Evolutionary conservation across 2,888 invertebrate species (phyloP), one percentile per base, ranked within the genome.

Genomic region (Balanococcus diminutus): DNA sequence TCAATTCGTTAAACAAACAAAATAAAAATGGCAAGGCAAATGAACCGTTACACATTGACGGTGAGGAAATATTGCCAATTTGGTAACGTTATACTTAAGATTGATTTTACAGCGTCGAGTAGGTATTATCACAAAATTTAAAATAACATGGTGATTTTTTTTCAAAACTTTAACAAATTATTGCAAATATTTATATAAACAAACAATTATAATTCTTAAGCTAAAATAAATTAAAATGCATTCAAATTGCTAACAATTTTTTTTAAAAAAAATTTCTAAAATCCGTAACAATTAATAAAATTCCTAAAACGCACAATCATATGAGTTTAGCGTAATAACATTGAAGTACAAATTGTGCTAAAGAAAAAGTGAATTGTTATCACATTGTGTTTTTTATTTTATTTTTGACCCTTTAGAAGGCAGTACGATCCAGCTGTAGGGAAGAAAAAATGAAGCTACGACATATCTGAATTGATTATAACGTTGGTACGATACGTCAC

Each of bases 21-120:
- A 84, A 39, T 19, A 46, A 56, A 56, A 84, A 84, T 84, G 84
- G 84, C 84, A 84, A 84, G 84, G 84, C 84, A 75, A 84, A 84
- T 75, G 67, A 75, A 75, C 84, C 84, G 84, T 84, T 84, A 84
- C 72, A 84, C 67, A 84, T 67, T 84, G 84, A 84, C 84, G 84
- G 84, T 67, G 84, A 84, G 84, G 84, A 84, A 84, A 84, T 84
- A 84, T 84, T 84, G 84, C 84, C 84, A 84, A 84, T 84, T 84
- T 84, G 84, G 84, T 84, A 84, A 84, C 84, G 84, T 84, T 84
- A 46, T 75, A 82, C 36, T 84, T 75, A 84, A 51, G 36, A 75
- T 84, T 84, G 67, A 72, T 84, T 84, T 84, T 84, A 84, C 67
- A 39, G 84, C 84, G 67, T 84, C 75, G 42, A 84, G 72, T 84